These are phyloP conservation scores for Cheilosia pagana DNA, from an alignment of 2,888 invertebrate genomes.

Conservation along the genomic window DNA sequence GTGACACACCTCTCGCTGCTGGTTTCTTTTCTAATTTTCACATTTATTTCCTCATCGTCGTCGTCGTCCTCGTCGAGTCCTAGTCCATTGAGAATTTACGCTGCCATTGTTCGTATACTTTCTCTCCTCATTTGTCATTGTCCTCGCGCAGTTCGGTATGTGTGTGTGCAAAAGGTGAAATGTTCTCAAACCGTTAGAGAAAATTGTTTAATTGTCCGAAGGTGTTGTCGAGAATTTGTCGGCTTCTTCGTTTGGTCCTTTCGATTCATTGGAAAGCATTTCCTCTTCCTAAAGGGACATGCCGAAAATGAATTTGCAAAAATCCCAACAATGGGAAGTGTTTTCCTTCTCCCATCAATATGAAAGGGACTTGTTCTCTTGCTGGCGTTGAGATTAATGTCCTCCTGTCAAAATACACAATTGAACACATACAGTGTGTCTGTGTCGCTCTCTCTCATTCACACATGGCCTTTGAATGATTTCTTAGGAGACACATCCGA, in stretches of 20 bases:
- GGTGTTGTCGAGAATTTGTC: constrained; percentile 65
- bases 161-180: constrained; percentile 67
- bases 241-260: constrained; percentile 48
- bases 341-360: constrained; percentile 27
- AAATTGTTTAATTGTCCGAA: constrained; percentile 65
- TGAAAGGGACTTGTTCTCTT: constrained; percentile 12
- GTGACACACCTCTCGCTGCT: constrained; percentile 58
- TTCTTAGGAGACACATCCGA: constrained; percentile 45
- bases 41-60: constrained; percentile 71
- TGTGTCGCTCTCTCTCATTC: constrained; percentile 5
- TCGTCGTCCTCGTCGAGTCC: constrained; percentile 7
- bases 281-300: constrained; percentile 55
- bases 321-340: constrained; percentile 34
- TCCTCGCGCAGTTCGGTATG: constrained; percentile 37
- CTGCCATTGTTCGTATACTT: constrained; percentile 50
- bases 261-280: constrained; percentile 40
- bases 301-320: constrained; percentile 71
- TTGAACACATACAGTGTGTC: constrained; percentile 35
- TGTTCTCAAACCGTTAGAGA: constrained; percentile 62
- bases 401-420: constrained; percentile 72
- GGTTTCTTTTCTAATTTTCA: constrained; percentile 50
- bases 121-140: constrained; percentile 72
- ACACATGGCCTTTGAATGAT: constrained; percentile 64
- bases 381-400: constrained; percentile 73
- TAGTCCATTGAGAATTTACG: constrained; percentile 68